Conservation (phyloP, 2,797 vertebrate species). For the Darevskia nairensis region DNA sequence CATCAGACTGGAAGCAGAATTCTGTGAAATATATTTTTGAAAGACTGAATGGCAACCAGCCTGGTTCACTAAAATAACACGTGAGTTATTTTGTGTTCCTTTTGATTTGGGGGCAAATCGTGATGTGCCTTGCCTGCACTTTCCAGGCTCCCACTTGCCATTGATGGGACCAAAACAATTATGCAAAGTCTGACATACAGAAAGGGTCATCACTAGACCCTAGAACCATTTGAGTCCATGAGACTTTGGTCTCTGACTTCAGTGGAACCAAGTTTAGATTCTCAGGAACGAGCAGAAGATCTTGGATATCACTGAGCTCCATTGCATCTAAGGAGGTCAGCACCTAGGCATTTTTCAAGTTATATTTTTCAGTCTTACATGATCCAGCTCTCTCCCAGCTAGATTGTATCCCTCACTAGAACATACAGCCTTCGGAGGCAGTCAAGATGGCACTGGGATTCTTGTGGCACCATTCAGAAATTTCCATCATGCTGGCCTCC, state of each 20-base stretch:
- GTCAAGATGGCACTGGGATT: not conserved
- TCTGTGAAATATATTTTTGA: not conserved
- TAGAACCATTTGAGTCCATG: not conserved
- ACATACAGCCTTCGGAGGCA: not conserved
- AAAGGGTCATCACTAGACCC: not conserved
- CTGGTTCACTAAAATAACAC: not conserved
- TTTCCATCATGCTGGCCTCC: accelerated
- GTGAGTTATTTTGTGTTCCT: not conserved
- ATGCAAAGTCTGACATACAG: not conserved
- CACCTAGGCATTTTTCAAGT: not conserved
- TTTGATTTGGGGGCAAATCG: not conserved
- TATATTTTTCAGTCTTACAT: not conserved
- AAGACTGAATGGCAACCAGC: not conserved
- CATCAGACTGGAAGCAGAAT: not conserved
- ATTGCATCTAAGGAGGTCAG: not conserved
- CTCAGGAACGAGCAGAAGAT: not conserved
- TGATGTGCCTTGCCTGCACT: not conserved
- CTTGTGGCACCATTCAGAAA: not conserved
- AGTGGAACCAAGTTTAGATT: not conserved
- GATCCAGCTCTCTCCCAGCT: not conserved
- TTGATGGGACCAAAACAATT: not conserved
- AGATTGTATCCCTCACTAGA: not conserved
- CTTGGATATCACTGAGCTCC: not conserved
- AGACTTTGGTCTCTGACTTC: not conserved
- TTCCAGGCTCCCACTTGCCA: not conserved